Evolutionary conservation across 2,113 vertebrate genomes (phyloP).

Genomic region (Limnothrissa miodon): DNA sequence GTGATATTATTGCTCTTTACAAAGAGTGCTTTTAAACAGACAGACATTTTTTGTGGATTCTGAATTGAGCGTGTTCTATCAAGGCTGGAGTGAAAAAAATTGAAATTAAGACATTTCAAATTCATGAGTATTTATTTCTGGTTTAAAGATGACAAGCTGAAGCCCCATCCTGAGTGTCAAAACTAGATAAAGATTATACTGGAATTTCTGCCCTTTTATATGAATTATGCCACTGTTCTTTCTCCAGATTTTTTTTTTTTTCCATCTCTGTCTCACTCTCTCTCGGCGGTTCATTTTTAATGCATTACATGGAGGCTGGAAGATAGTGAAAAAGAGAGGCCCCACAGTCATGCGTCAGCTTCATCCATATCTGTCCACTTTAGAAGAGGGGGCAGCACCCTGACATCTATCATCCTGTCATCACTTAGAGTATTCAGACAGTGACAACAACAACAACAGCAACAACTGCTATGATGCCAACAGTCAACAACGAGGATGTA

Average conservation of each 20-base stretch:
- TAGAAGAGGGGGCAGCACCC: neutral
- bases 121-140: conserved; percentile 8
- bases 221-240: neutral
- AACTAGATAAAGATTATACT: neutral
- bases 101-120: neutral
- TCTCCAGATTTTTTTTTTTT: neutral
- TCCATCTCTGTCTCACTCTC: neutral
- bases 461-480: neutral
- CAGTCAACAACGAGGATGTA: neutral
- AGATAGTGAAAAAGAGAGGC: neutral
- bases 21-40: neutral
- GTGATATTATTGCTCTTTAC: neutral
- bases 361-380: conserved; percentile 13
- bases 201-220: neutral
- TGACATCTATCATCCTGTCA: conserved; percentile 13
- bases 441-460: neutral
- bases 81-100: neutral
- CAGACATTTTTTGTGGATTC: neutral
- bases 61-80: neutral
- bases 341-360: neutral
- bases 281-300: neutral
- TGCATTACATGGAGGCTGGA: neutral
- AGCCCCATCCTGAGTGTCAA: neutral
- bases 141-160: neutral
- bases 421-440: neutral